Base-by-base conservation (phyloP, 1,140 invertebrate species). In the Cyclargus thomasi region DNA sequence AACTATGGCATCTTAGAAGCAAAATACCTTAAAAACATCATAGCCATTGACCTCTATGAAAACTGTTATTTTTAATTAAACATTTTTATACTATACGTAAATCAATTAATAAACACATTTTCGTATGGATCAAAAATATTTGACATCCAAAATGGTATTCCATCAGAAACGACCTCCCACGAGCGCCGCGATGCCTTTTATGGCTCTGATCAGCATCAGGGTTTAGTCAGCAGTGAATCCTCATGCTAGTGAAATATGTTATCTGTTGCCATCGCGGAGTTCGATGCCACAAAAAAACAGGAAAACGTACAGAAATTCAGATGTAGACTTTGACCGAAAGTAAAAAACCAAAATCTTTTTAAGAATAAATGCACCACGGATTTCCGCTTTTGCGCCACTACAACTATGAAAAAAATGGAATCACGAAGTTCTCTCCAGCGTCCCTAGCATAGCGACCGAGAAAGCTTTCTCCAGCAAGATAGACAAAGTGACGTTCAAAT, bases 241-340 rank as follows among this genome's bases (percentile, higher is more conserved):
- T 55, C 18, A 55, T 55, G 53, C 53, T 55, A 55, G 18, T 55
- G 53, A 55, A 55, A 55, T 20, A 17, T 20, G 14, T 47, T 47
- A 47, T 47, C 39, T 47, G 39, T 47, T 47, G 39, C 39, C 39
- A 47, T 47, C 39, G 10, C 14, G 11, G 11, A 47, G 39, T 47
- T 47, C 39, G 39, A 47, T 47, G 39, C 39, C 39, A 47, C 39
- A 47, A 47, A 47, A 39, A 47, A 47, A n/a, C 11, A 47, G 10
- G 39, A 47, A 47, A 47, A 16, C 1, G 6, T 47, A 47, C 11
- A 39, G 36, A 39, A 4, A 47, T 47, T 47, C 39, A 47, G 39
- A 16, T 2, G 39, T 14, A 29, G 29, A 29, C 29, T 29, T 29
- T 29, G 23, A 29, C 23, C 23, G 23, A 29, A 29, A 29, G 23